Conservation (phyloP, 2,113 vertebrate species). For the Anoplopoma fimbria region DNA sequence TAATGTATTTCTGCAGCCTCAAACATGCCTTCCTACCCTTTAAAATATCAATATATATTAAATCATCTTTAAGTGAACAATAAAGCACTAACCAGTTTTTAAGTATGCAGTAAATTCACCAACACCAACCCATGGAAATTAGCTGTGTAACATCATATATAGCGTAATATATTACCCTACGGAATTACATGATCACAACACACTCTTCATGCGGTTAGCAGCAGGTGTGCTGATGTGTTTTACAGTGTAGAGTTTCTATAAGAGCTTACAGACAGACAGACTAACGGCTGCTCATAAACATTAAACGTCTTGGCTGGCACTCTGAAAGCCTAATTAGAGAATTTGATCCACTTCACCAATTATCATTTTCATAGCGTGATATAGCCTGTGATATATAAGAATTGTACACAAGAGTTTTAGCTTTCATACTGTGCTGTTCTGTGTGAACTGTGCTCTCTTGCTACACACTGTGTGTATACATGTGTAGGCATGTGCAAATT, state of each 20-base stretch:
- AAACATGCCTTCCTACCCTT: background rate
- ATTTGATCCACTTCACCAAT: constrained; percentile 70
- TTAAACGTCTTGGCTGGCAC: constrained; percentile 40
- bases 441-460: background rate
- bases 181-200: constrained; percentile 41
- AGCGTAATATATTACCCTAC: constrained; percentile 3
- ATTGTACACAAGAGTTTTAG: constrained; percentile 61
- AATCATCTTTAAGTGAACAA: background rate
- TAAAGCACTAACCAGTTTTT: constrained; percentile 1
- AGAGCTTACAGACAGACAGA: constrained; percentile 62
- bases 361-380: constrained; percentile 65
- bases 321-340: constrained; percentile 59
- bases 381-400: constrained; percentile 55
- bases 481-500: background rate
- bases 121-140: constrained; percentile 14
- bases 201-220: constrained; percentile 42
- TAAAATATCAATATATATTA: background rate
- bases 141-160: constrained; percentile 18
- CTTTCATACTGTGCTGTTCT: constrained; percentile 16
- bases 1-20: background rate
- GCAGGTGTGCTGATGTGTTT: constrained; percentile 67
- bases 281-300: constrained; percentile 62
- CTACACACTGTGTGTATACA: constrained; percentile 8
- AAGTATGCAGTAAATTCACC: constrained; percentile 14
- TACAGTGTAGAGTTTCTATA: constrained; percentile 24